Base-by-base conservation (phyloP, 2,888 invertebrate genomes). In the Dryadula phaetusa region DNA sequence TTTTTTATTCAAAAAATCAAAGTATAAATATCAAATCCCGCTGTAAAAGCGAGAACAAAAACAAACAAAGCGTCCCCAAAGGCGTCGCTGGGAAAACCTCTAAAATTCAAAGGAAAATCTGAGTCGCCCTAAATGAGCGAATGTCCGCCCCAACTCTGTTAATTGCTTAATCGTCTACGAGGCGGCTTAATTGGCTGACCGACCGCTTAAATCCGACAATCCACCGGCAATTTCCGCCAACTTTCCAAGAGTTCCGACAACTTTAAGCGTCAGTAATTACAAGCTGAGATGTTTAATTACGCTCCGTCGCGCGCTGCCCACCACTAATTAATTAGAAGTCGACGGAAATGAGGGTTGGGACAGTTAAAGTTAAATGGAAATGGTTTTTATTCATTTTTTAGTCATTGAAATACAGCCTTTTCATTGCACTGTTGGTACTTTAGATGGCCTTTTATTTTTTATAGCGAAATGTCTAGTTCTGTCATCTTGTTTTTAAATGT, bases 281-380 rank as follows among this genome's bases (percentile, higher is more conserved):
- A 91, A 87, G 90, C 88, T 87, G 88, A 86, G 86, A 88, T 91
- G 90, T 85, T 90, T 92, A 92, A 92, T 92, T 92, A 91, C 83
- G 86, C 81, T 78, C 80, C 80, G 83, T 78, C 82, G 84, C 56
- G 58, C 54, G 20, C 75, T 75, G 87, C 86, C 90, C 71, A 82
- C 82, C 82, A 74, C 76, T 86, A 85, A 89, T 92, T 92, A 92
- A 92, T 92, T 90, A 87, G 81, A 84, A 77, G 75, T 74, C 74
- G 74, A 72, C 69, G 76, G 66, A 70, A 73, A 77, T 76, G 75
- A 70, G 70, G 70, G 63, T 69, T 70, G 69, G 79, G 78, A 79
- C 76, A 77, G 76, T 76, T 78, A 78, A 52, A 66, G 54, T 65
- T 62, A 66, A 53, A 61, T 42, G 16, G 42, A 62, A 46, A 20